Percentiles rank a stretch among this genome's conserved stretches.
Evolutionary conservation across 1,140 invertebrate genomes (phyloP).

Genomic region (Mercenaria mercenaria): DNA sequence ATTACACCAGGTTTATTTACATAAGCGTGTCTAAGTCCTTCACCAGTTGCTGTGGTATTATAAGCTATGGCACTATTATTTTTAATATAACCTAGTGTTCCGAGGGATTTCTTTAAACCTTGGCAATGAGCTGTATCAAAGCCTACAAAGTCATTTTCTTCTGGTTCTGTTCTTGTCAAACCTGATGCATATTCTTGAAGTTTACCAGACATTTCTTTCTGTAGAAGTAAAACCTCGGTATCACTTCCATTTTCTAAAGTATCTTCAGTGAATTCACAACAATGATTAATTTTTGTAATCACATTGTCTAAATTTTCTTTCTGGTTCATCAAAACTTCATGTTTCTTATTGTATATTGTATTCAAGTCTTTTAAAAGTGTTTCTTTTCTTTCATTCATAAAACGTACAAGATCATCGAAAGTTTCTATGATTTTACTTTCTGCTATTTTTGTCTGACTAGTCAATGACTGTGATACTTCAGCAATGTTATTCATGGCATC

Average conservation of each 20-base stretch:
- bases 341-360: constrained; percentile 85
- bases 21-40: constrained; percentile 82
- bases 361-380: constrained; percentile 86
- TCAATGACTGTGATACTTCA: constrained; percentile 81
- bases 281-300: constrained; percentile 86
- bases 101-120: constrained; percentile 81
- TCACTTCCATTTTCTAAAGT: constrained; percentile 86
- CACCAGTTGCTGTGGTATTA: constrained; percentile 86
- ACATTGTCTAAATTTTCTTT: constrained; percentile 85
- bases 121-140: constrained; percentile 84
- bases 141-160: constrained; percentile 86
- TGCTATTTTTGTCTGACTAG: constrained; percentile 81
- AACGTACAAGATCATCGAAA: constrained; percentile 84
- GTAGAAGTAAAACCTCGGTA: constrained; percentile 87
- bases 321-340: constrained; percentile 85
- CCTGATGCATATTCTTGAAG: constrained; percentile 86
- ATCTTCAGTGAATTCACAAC: constrained; percentile 87
- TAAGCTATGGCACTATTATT: constrained; percentile 86
- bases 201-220: constrained; percentile 88
- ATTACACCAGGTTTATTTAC: constrained; percentile 79
- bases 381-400: constrained; percentile 85
- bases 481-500: constrained; percentile 85
- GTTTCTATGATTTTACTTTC: constrained; percentile 83
- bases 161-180: constrained; percentile 85
- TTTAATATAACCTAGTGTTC: constrained; percentile 84